These are phyloP conservation scores for Cryptocephalus primarius DNA, from an alignment of 2,888 invertebrate genomes.

Conservation along the genomic window DNA sequence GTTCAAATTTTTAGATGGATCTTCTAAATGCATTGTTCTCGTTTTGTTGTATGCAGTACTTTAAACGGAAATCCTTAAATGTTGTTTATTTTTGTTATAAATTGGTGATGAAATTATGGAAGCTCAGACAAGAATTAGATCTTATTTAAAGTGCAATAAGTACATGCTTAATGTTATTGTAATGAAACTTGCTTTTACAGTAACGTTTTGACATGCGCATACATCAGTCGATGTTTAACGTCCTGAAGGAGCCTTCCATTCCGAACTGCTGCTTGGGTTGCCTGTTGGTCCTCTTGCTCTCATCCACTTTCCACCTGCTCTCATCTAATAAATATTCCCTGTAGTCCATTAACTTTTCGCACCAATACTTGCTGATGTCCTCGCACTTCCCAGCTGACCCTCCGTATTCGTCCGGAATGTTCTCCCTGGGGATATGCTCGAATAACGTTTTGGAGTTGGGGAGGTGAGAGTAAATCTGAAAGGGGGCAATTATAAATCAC, in stretches of 20 bases:
- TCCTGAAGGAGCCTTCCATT: conserved; percentile 48
- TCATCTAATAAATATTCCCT: conserved; percentile 44
- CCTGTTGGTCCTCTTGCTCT: conserved; percentile 36
- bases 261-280: conserved; percentile 25
- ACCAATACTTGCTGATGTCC: conserved; percentile 50
- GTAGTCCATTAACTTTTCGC: conserved; percentile 43
- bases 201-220: too few species aligned
- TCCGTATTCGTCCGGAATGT: conserved; percentile 59
- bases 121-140: too few species aligned
- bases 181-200: too few species aligned
- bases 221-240: conserved; percentile 45
- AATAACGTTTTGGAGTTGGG: conserved; percentile 54
- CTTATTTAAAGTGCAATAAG: too few species aligned
- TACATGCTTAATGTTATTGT: too few species aligned
- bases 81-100: too few species aligned
- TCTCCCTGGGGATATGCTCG: conserved; percentile 50
- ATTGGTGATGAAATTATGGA: too few species aligned
- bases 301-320: conserved; percentile 49
- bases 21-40: too few species aligned
- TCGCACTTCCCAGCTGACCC: conserved; percentile 51
- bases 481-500: conserved; percentile 6
- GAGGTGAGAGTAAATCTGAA: conserved; percentile 58
- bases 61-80: too few species aligned
- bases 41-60: too few species aligned
- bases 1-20: too few species aligned